phyloP scores from a whole-genome alignment of 2,797 vertebrate genomes.

The Siniperca obscura region DNA sequence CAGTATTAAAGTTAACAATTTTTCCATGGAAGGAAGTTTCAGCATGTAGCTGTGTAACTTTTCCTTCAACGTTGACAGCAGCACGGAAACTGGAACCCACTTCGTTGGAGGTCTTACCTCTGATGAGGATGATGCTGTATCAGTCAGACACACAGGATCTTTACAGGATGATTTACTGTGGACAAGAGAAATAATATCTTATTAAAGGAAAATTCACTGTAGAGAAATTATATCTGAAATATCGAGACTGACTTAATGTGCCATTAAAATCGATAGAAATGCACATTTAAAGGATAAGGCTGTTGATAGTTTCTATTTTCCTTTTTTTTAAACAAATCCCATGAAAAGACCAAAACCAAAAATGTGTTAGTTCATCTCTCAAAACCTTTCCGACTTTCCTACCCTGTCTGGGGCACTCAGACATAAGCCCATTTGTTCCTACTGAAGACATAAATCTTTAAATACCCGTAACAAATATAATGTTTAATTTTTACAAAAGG shows the following conservation, averaged over 20 bases:
- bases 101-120: conserved; percentile 53
- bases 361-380: neutral
- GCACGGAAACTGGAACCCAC: conserved; percentile 37
- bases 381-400: neutral
- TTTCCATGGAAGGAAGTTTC: conserved; percentile 81
- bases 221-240: neutral
- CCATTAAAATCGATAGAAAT: conserved; percentile 14
- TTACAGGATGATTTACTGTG: conserved; percentile 9
- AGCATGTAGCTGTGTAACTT: conserved; percentile 52
- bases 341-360: neutral
- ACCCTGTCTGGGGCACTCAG: neutral
- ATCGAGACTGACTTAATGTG: neutral
- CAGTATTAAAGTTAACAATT: conserved; percentile 88
- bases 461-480: neutral
- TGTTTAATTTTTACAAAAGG: neutral
- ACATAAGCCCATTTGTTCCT: neutral
- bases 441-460: neutral
- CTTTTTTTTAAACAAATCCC: neutral
- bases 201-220: neutral
- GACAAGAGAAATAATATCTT: conserved; percentile 6
- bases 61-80: conserved; percentile 43
- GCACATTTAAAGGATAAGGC: neutral
- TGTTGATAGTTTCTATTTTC: neutral
- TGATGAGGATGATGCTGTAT: conserved; percentile 45
- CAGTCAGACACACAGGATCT: conserved; percentile 18